phyloP scores from a whole-genome alignment of 1,140 invertebrate species.

The Diabrotica undecimpunctata region DNA sequence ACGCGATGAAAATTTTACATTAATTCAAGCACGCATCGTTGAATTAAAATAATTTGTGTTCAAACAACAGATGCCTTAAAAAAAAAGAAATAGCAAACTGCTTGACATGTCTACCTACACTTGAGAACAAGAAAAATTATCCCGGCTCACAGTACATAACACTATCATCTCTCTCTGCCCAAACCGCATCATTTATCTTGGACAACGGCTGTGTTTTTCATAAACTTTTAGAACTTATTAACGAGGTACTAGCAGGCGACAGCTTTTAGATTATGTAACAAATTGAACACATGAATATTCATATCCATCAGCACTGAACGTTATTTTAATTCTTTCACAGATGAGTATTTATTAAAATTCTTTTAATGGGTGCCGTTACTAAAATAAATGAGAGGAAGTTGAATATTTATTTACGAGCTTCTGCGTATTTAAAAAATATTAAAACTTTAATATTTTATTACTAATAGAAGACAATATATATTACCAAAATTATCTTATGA shows the following conservation, averaged over 20 bases:
- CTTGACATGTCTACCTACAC: background rate
- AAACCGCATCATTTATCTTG: constrained; percentile 20
- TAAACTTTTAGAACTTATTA: constrained; percentile 19
- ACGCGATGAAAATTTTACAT: background rate
- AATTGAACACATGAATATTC: constrained; percentile 18
- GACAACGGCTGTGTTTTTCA: constrained; percentile 11
- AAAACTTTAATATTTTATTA: no score
- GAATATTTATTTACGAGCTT: no score
- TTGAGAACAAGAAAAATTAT: background rate
- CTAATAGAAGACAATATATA: no score
- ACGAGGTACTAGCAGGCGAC: constrained; percentile 12
- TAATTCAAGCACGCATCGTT: background rate
- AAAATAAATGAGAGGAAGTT: no score
- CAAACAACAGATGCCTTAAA: background rate
- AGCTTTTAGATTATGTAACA: constrained; percentile 15
- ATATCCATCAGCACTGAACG: constrained; percentile 9
- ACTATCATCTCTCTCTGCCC: constrained; percentile 5
- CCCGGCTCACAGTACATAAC: background rate
- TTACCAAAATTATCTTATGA: no score
- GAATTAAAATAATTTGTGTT: background rate
- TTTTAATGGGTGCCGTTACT: no score
- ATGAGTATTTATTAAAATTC: no score
- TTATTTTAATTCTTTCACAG: no score
- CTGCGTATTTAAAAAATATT: no score
- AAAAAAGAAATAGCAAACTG: no score